Conservation (phyloP, 2,113 vertebrate genomes). For the Chlamydotis undulata region DNA sequence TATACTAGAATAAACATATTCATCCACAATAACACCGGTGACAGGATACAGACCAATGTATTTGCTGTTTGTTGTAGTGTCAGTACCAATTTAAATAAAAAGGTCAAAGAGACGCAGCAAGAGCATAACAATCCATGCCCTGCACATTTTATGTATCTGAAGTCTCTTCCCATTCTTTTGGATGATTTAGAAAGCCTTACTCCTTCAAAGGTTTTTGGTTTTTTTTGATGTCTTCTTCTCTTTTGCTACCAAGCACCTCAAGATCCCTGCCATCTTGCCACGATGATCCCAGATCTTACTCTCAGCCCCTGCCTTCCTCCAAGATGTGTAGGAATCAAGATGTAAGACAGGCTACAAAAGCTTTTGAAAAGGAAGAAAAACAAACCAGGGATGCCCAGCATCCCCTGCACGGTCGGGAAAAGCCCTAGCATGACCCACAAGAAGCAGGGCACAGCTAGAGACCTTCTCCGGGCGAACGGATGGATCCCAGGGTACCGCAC, state of each 20-base stretch:
- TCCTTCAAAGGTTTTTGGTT: neutral
- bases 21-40: neutral
- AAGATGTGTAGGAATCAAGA: neutral
- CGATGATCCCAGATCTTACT: neutral
- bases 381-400: neutral
- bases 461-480: neutral
- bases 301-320: neutral
- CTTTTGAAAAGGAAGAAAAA: neutral
- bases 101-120: neutral
- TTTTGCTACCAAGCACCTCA: neutral
- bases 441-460: neutral
- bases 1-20: neutral
- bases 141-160: neutral
- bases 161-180: neutral
- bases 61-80: neutral
- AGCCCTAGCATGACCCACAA: neutral
- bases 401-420: neutral
- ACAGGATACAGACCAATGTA: neutral
- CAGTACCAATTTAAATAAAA: neutral
- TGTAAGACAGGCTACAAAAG: neutral
- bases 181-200: neutral
- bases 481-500: neutral
- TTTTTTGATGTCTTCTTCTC: neutral
- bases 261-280: neutral
- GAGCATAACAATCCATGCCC: neutral